Base-by-base conservation (phyloP, 2,797 vertebrate genomes). In the Poeciliopsis presidionis region DNA sequence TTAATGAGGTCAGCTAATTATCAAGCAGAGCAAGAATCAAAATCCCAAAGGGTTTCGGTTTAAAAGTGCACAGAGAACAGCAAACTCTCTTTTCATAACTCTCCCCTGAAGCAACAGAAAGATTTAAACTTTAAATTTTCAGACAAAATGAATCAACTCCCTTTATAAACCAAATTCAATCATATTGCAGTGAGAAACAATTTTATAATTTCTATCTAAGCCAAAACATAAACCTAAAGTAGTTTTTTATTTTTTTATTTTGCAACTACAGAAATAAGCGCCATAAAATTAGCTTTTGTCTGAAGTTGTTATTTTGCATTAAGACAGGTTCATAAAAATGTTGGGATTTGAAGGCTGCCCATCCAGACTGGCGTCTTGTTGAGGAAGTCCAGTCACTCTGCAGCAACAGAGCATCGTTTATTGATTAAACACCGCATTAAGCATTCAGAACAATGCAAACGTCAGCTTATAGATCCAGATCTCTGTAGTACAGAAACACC, bases 1-100 rank as follows among this genome's bases (percentile, higher is more conserved):
- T 67, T 67, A 89, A 91, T 81, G 61, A 88, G 82, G 80, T 53
- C 57, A 70, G 81, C 90, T 91, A 79, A 89, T 89, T 71, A 86
- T 72, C 59, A 70, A 74, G 28, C 8, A 22, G 25, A 11, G 47
- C 36, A 74, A 67, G 51, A 84, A 73, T 76, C 22, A 45, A 49
- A 79, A 72, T 16, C 59, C 46, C 43, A 5, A 7, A 73, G 74
- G 80, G 76, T 80, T 84, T 41, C 63, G 39, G 12, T 28, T 14
- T 76, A 74, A 74, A 70, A 73, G 74, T 77, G 49, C 63, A 59
- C 25, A 41, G 63, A 55, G 61, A n/a, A 14, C 41, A 70, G 41
- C 16, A n/a, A 25, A 70, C 72, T 73, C 81, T 76, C 39, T 11
- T 25, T 69, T 43, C 63, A 41, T 41, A 11, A 3, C 41, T 14